Conservation (phyloP, 2,888 invertebrate species). For the Cenopis cana region DNA sequence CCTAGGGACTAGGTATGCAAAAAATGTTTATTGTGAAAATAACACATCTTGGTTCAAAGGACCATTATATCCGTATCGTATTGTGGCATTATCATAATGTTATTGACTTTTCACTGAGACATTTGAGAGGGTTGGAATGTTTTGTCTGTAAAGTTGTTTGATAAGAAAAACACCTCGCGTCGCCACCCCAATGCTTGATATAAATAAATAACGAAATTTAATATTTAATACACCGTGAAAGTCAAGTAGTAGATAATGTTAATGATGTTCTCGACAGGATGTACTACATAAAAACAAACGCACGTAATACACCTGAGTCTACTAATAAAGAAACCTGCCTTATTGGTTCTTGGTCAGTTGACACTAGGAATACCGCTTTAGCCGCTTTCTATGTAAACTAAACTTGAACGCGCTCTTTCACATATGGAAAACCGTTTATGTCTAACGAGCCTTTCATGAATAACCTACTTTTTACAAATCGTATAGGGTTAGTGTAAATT, state of each 20-base stretch:
- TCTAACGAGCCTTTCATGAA: neutral
- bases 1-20: too few species aligned
- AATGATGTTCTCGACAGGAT: conserved; percentile 16
- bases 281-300: conserved; percentile 12
- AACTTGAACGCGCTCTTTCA: conserved; percentile 19
- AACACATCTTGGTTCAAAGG: neutral
- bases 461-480: neutral
- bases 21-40: too few species aligned
- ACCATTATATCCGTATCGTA: neutral
- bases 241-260: neutral
- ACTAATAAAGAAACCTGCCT: conserved; percentile 30
- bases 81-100: neutral
- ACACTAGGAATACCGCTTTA: conserved; percentile 39
- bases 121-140: neutral
- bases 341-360: conserved; percentile 26
- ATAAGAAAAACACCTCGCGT: neutral
- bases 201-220: too few species aligned
- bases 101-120: neutral
- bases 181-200: too few species aligned
- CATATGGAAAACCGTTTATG: conserved; percentile 15
- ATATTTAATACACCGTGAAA: neutral
- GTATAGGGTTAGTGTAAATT: neutral
- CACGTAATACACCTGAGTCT: neutral
- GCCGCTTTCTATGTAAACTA: conserved; percentile 38
- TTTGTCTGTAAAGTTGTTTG: neutral